Percentiles rank a stretch among this genome's conserved stretches.
Evolutionary conservation across 2,888 invertebrate genomes (phyloP).

Genomic region (Exephanes ischioxanthus): DNA sequence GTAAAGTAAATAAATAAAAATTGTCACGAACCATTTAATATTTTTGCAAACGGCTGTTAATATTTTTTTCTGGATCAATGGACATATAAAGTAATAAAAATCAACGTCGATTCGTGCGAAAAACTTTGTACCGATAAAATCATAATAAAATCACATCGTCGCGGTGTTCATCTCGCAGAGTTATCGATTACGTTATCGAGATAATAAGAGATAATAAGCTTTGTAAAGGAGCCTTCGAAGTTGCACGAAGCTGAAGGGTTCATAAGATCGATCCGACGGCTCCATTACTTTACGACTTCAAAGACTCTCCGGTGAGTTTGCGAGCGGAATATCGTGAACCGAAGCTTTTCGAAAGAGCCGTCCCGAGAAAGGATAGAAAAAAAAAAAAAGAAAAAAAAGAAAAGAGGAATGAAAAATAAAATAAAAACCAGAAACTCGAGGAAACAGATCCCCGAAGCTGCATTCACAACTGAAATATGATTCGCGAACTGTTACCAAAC

Average conservation of each 20-base stretch:
- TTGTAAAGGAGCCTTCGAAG: not conserved
- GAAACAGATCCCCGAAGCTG: constrained; percentile 35
- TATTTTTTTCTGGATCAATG: too few relatives aligned
- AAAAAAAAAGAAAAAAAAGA: constrained; percentile 9
- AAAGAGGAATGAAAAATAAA: not conserved
- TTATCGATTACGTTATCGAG: not conserved
- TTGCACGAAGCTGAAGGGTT: constrained; percentile 21
- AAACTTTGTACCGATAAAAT: not conserved
- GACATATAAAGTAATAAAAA: too few relatives aligned
- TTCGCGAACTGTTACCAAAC: constrained; percentile 47
- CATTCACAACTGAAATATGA: constrained; percentile 44
- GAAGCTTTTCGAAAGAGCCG: constrained; percentile 13
- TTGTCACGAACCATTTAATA: too few relatives aligned
- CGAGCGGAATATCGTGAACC: constrained; percentile 16
- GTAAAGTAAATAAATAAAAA: not conserved
- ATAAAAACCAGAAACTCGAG: constrained; percentile 29
- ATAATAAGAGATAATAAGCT: not conserved
- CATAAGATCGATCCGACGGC: constrained; percentile 27
- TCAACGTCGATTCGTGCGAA: too few relatives aligned
- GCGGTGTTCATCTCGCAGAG: not conserved
- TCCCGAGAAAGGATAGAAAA: constrained; percentile 21
- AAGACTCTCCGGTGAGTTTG: constrained; percentile 34
- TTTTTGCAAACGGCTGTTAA: too few relatives aligned
- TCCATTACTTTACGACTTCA: constrained; percentile 19
- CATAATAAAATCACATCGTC: not conserved